Conservation (phyloP, 2,888 invertebrate genomes). For the Acronicta leporina region DNA sequence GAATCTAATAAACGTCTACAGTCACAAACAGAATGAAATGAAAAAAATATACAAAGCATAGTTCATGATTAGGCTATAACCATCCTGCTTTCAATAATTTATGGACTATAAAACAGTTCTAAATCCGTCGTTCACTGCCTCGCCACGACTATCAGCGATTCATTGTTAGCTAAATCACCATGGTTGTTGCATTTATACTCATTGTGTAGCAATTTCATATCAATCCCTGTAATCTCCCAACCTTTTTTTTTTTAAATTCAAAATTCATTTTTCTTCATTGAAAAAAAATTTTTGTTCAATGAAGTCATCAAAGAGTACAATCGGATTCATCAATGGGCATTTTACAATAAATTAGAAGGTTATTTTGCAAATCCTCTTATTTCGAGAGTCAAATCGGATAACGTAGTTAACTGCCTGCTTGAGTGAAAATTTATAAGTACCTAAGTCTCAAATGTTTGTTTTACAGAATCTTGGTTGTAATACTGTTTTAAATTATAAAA, state of each 20-base stretch:
- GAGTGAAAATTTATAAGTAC: no score
- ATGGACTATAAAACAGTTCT: constrained; percentile 31
- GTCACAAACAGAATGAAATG: background rate
- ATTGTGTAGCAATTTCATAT: constrained; percentile 22
- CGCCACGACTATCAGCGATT: constrained; percentile 35
- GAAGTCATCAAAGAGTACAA: background rate
- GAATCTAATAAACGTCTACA: background rate
- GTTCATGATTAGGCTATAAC: background rate
- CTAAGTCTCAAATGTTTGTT: no score
- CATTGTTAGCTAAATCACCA: constrained; percentile 43
- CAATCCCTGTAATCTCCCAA: constrained; percentile 19
- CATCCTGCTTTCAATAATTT: constrained; percentile 19
- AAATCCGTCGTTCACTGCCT: constrained; percentile 20
- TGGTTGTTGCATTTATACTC: constrained; percentile 6
- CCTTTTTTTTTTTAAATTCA: no score
- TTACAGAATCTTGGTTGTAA: no score
- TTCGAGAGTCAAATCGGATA: no score
- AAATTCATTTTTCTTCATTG: no score
- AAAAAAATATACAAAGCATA: background rate
- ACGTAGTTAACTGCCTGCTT: no score
- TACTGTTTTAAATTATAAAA: no score
- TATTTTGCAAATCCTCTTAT: no score
- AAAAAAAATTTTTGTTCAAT: background rate
- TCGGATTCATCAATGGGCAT: no score
- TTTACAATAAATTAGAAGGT: no score